Conservation (phyloP, 2,797 vertebrate genomes). For the Arctocebus calabarensis region DNA sequence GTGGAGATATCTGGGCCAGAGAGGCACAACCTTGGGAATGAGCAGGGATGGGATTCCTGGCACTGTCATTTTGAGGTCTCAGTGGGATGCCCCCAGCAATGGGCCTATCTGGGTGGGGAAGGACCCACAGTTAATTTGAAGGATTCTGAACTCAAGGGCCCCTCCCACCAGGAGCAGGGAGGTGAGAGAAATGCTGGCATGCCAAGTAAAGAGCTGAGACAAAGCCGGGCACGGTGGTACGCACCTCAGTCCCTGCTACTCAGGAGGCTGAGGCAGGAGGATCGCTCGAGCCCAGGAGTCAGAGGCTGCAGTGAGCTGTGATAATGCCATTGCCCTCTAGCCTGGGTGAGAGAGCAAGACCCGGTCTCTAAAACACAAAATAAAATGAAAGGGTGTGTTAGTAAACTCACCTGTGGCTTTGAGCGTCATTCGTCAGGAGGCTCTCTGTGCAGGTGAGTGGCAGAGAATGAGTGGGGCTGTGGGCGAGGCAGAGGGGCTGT, state of each 20-base stretch:
- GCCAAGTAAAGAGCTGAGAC: not conserved
- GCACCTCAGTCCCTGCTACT: not conserved
- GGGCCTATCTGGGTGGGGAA: not conserved
- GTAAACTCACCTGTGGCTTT: not conserved
- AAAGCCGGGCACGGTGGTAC: accelerated
- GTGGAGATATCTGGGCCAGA: not conserved
- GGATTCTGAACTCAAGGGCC: accelerated
- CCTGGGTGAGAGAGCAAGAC: accelerated
- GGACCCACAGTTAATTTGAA: not conserved
- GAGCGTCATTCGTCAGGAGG: accelerated
- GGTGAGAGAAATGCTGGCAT: accelerated
- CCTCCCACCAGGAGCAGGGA: accelerated
- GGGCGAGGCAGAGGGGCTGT: accelerated
- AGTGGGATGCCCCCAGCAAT: too few relatives aligned
- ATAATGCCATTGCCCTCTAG: not conserved
- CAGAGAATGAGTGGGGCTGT: not conserved
- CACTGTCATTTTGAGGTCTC: not conserved
- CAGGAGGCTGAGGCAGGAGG: not conserved
- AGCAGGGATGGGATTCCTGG: accelerated
- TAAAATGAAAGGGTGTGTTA: not conserved
- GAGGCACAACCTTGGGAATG: not conserved
- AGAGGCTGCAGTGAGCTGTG: not conserved
- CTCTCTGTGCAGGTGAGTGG: not conserved
- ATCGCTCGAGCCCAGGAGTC: not conserved
- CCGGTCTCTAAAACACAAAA: not conserved